phyloP scores from a whole-genome alignment of 2,797 vertebrate species.

The Liasis olivaceus region DNA sequence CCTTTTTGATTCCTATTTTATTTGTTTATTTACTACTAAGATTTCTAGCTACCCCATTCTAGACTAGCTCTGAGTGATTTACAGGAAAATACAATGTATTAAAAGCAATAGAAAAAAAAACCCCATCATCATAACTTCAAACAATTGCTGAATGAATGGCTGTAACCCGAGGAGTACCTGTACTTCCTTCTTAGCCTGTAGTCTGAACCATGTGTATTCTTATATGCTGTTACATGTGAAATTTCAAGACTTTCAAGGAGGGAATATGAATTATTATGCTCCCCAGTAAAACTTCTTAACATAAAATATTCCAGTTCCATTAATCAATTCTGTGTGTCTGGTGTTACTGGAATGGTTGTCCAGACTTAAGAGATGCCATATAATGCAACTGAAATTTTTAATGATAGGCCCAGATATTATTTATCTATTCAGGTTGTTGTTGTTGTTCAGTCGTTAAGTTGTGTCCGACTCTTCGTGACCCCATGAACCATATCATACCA shows the following conservation, averaged over 20 bases:
- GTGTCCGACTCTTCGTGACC: too few species aligned
- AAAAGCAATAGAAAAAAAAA: background rate
- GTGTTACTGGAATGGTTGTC: background rate
- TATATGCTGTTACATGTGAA: background rate
- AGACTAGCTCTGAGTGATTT: background rate
- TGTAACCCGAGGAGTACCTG: background rate
- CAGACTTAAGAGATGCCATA: background rate
- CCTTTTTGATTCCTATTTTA: background rate
- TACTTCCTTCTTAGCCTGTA: background rate
- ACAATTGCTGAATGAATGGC: background rate
- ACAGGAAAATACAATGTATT: background rate
- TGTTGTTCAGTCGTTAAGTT: too few species aligned
- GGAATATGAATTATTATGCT: background rate
- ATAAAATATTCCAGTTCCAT: background rate
- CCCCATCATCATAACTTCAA: too few species aligned
- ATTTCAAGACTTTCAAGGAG: background rate
- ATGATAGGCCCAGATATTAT: background rate
- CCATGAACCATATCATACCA: too few species aligned
- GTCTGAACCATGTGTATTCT: background rate
- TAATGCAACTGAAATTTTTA: background rate
- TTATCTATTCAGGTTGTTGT: background rate
- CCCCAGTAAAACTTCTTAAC: background rate
- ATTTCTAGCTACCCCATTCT: background rate
- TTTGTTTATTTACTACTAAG: background rate
- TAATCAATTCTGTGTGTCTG: background rate